phyloP scores from a whole-genome alignment of 2,113 vertebrate genomes.

The Emydocephalus ijimae region DNA sequence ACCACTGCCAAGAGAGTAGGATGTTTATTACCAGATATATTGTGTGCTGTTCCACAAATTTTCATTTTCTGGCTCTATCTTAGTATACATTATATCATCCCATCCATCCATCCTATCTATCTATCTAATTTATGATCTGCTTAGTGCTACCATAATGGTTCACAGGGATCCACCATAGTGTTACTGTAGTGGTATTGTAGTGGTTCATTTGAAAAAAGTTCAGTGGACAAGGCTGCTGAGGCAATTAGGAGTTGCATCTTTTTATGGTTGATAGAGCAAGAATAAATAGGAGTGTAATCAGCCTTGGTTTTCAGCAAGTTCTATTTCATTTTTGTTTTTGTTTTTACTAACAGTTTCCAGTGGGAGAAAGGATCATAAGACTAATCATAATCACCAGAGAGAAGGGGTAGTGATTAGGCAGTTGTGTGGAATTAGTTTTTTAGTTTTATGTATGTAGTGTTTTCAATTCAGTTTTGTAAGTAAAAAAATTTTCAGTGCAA shows the following conservation, averaged over 20 bases:
- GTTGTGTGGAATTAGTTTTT: neutral
- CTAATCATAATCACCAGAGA: neutral
- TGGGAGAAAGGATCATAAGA: neutral
- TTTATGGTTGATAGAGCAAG: neutral
- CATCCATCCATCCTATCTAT: neutral
- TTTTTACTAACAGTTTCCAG: neutral
- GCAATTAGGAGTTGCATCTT: neutral
- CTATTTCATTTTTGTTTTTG: neutral
- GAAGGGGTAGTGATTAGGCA: neutral
- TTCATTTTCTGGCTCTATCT: neutral
- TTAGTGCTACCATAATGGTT: neutral
- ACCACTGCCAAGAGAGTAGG: neutral
- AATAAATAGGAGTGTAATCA: neutral
- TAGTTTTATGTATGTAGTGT: neutral
- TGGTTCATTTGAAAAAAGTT: neutral
- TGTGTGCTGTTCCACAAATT: neutral
- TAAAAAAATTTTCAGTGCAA: neutral
- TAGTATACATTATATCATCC: neutral
- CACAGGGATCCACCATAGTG: neutral
- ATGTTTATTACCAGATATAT: neutral
- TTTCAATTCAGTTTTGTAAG: neutral
- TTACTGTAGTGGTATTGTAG: neutral
- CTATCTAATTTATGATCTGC: neutral
- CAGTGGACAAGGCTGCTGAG: neutral
- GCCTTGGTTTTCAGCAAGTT: neutral